A percentile compares a stretch with the other conserved stretches of the same genome.
Evolutionary conservation across 1,140 invertebrate species (phyloP).

Genomic region (Temnothorax longispinosus): DNA sequence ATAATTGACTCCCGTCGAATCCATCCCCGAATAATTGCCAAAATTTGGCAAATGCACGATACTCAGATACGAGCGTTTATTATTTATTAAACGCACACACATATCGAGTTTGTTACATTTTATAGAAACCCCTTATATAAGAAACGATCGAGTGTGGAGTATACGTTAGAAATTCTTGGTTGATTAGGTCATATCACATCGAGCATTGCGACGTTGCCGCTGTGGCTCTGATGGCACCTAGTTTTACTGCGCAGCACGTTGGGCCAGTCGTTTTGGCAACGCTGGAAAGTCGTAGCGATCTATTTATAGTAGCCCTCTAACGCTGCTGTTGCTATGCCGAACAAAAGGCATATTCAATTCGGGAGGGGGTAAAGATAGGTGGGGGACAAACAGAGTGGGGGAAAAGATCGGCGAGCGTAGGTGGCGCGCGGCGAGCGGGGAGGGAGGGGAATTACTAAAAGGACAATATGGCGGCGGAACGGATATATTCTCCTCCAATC

Average conservation of each 20-base stretch:
- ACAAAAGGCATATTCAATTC: slow-evolving; percentile 62
- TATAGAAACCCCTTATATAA: neutral
- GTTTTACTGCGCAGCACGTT: slow-evolving; percentile 58
- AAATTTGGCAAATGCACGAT: neutral
- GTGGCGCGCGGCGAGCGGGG: slow-evolving; percentile 14
- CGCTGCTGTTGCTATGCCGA: slow-evolving; percentile 81
- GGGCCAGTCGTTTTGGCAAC: slow-evolving; percentile 80
- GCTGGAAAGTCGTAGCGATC: slow-evolving; percentile 72
- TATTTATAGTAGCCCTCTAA: slow-evolving; percentile 80
- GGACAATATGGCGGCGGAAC: slow-evolving; percentile 77
- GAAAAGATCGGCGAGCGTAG: slow-evolving; percentile 1
- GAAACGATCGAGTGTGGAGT: neutral
- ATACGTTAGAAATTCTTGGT: neutral
- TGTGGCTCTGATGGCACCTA: slow-evolving; percentile 68
- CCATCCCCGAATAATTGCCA: neutral
- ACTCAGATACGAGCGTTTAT: neutral
- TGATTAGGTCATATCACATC: slow-evolving; percentile 34
- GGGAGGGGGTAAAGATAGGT: slow-evolving; percentile 27
- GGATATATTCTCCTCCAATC: slow-evolving; percentile 72
- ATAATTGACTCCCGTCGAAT: neutral
- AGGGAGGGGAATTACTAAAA: slow-evolving; percentile 68
- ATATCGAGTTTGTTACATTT: neutral
- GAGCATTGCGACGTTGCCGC: slow-evolving; percentile 73
- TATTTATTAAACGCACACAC: neutral
- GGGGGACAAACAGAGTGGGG: slow-evolving; percentile 27